A percentile compares a stretch with the other conserved stretches of the same genome.
Evolutionary conservation across 2,113 vertebrate species (phyloP).

Genomic region (Tenebrosternarchus preto): DNA sequence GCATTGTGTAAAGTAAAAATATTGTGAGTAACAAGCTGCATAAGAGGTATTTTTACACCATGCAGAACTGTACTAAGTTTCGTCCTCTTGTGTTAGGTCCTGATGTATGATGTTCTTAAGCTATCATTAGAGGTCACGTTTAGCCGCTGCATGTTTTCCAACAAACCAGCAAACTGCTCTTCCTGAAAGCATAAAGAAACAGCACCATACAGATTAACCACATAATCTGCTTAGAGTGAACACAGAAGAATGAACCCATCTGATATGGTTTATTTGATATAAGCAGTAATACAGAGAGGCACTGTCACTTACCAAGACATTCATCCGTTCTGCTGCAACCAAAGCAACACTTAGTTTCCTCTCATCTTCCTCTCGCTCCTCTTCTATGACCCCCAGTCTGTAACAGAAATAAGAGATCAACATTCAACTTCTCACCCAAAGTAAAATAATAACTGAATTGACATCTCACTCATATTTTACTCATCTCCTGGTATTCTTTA

Average conservation of each 20-base stretch:
- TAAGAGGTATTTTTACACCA: background rate
- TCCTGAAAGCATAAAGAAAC: slow-evolving; percentile 62
- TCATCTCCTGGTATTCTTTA: slow-evolving; percentile 31
- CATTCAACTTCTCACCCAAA: too few species aligned
- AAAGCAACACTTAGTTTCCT: slow-evolving; percentile 72
- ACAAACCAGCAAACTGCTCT: slow-evolving; percentile 73
- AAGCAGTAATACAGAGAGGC: background rate
- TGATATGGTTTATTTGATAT: too few species aligned
- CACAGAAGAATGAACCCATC: too few species aligned
- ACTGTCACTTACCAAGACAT: slow-evolving; percentile 70
- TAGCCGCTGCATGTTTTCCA: slow-evolving; percentile 65
- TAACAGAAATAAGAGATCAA: slow-evolving; percentile 17
- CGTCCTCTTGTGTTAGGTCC: slow-evolving; percentile 25
- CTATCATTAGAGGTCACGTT: slow-evolving; percentile 17
- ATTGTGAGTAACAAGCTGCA: background rate
- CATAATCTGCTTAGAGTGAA: background rate
- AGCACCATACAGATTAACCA: too few species aligned
- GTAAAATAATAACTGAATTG: too few species aligned
- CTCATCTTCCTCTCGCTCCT: slow-evolving; percentile 78
- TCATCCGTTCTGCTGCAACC: slow-evolving; percentile 74
- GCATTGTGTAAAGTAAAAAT: background rate
- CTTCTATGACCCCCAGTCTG: slow-evolving; percentile 80
- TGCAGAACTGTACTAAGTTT: background rate
- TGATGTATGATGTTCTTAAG: slow-evolving; percentile 17
- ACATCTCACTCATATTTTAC: too few species aligned